phyloP scores from a whole-genome alignment of 2,113 vertebrate genomes.

The Pardalotus punctatus region DNA sequence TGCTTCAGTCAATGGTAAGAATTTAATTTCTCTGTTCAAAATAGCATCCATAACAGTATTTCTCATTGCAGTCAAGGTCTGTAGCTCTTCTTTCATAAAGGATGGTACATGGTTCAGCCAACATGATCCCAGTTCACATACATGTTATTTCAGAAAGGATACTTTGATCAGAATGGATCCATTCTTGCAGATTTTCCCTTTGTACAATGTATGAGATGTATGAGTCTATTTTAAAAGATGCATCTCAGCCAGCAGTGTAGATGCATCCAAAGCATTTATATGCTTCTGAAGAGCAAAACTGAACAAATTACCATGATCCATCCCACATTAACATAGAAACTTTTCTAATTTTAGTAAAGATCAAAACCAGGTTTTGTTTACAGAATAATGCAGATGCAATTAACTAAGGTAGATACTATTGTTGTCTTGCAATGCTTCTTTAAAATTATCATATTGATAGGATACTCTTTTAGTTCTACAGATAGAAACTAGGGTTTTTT shows the following conservation, averaged over 20 bases:
- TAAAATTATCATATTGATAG: neutral
- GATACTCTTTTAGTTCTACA: neutral
- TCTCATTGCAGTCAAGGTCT: neutral
- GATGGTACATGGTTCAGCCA: neutral
- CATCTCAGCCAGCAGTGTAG: neutral
- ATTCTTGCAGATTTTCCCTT: neutral
- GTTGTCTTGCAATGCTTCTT: neutral
- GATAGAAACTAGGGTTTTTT: neutral
- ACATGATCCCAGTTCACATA: neutral
- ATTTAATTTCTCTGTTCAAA: neutral
- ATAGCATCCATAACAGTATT: neutral
- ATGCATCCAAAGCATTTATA: neutral
- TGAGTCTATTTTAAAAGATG: neutral
- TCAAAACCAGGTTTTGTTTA: neutral
- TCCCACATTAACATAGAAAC: neutral
- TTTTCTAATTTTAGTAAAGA: neutral
- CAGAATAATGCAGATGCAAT: neutral
- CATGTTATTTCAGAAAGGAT: neutral
- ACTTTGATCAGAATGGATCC: neutral
- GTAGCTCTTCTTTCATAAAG: neutral
- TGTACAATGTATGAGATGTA: neutral
- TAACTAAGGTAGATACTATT: neutral
- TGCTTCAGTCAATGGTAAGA: neutral
- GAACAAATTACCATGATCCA: neutral
- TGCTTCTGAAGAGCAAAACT: neutral